Evolutionary conservation across 2,888 invertebrate species (phyloP).

Genomic region (Geotrupes spiniger): DNA sequence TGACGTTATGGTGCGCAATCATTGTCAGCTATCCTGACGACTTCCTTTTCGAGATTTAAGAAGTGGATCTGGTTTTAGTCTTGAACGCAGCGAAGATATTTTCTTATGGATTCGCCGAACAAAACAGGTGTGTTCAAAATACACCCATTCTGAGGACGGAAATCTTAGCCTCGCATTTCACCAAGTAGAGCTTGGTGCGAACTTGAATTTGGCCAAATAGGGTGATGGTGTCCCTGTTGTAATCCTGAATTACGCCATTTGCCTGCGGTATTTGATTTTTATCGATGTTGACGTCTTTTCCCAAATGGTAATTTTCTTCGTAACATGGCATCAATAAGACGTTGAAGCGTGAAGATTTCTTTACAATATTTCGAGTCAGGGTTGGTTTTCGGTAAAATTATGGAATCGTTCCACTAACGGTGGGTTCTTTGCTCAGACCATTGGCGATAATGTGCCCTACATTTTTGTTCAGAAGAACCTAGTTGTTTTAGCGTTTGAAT

Average conservation of each 20-base stretch:
- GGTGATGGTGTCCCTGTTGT: constrained; percentile 21
- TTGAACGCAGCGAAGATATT: constrained; percentile 8
- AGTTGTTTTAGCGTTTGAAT: neutral
- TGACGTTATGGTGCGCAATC: neutral
- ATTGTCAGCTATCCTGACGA: neutral
- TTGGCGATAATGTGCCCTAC: constrained; percentile 7
- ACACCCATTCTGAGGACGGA: constrained; percentile 28
- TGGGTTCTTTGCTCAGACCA: neutral
- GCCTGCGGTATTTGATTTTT: constrained; percentile 24
- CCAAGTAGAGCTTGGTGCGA: constrained; percentile 25
- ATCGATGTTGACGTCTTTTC: constrained; percentile 24
- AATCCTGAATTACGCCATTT: constrained; percentile 25
- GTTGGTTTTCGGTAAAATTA: too few relatives aligned
- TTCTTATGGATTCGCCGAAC: constrained; percentile 23
- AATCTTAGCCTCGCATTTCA: constrained; percentile 23
- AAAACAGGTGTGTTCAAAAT: constrained; percentile 30
- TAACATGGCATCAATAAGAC: constrained; percentile 14
- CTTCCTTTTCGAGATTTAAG: neutral
- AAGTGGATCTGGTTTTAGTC: constrained; percentile 14
- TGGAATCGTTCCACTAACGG: too few relatives aligned
- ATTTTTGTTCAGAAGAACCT: constrained; percentile 14
- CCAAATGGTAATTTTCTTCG: constrained; percentile 25
- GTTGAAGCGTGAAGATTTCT: constrained; percentile 12
- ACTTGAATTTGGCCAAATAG: constrained; percentile 25
- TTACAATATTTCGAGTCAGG: constrained; percentile 18